Evolutionary conservation across 2,797 vertebrate species (phyloP).

Genomic region (Parauchenoglanis punctatus): DNA sequence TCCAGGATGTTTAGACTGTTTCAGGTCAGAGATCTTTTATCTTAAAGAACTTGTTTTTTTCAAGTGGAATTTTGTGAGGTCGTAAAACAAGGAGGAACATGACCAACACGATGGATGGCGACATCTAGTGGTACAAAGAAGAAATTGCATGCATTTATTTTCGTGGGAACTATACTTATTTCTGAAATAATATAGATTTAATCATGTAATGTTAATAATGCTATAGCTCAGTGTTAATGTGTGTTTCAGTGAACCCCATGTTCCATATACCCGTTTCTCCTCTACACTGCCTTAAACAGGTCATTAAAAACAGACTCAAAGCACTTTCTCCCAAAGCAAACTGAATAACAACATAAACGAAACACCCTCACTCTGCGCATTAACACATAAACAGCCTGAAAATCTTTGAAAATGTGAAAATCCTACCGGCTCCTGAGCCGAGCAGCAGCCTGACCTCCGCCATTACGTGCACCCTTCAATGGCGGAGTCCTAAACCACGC

Average conservation of each 20-base stretch:
- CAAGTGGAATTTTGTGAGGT: no score
- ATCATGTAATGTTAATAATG: no score
- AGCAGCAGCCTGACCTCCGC: constrained; percentile 53
- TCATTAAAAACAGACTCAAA: not conserved
- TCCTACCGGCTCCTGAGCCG: constrained; percentile 7
- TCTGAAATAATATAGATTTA: not conserved
- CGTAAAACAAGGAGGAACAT: not conserved
- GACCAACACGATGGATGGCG: not conserved
- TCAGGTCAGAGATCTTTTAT: not conserved
- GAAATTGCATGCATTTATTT: not conserved
- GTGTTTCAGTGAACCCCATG: not conserved
- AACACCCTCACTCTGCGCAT: not conserved
- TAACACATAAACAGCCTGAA: not conserved
- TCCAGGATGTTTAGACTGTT: not conserved
- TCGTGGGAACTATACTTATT: not conserved
- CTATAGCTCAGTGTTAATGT: not conserved
- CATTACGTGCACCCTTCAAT: constrained; percentile 21
- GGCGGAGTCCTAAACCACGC: not conserved
- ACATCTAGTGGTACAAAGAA: not conserved
- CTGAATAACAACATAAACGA: not conserved
- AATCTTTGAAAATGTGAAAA: not conserved
- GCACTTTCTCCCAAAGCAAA: no score
- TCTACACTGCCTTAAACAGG: not conserved
- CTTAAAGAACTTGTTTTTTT: no score
- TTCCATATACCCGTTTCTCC: not conserved